Base-by-base conservation (phyloP, 2,797 vertebrate genomes). In the Lacerta agilis region DNA sequence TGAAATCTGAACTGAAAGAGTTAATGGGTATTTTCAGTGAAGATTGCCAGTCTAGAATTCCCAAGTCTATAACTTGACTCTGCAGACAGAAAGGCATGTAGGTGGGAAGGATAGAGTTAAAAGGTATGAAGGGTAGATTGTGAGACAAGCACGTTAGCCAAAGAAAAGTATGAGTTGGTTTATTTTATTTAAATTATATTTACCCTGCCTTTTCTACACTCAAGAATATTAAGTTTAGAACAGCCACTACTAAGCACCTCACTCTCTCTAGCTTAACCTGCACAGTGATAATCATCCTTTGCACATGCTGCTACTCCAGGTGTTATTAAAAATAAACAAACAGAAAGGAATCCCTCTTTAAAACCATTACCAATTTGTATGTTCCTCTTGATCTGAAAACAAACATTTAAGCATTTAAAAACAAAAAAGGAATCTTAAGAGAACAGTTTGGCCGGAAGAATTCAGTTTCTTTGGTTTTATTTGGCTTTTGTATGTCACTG, bases 381-480 rank as follows among this genome's bases (percentile, higher is more conserved):
- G 29, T 33, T 9, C 85, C 18, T 23, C 5, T 75, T 61, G 36
- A 88, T 0, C 41, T 80, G 45, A 86, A 82, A 71, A 67, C 41
- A 64, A 6, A 61, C 38, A 76, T 17, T 17, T 33, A 83, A 18
- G 13, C 83, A 73, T 73, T 66, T 85, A 38, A 66, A 85, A 73
- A 73, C 77, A 69, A 78, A 64, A 66, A 80, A 33, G 41, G 58
- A 89, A 89, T 61, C 78, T 79, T 72, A 29, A 38, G 33, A 72
- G 15, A 66, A 77, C 64, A 15, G 71, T 85, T 81, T 67, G 77
- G 0, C 1, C 38, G 66, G 72, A 41, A 0, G 43, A 76, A 29
- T 25, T 69, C 33, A 1, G 10, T 55, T 85, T 55, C n/a, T 61
- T 0, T 2, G 0, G 41, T 69, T 89, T 88, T 43, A 85, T 83